Conservation (phyloP, 2,113 vertebrate genomes). For the Notothenia rossii region DNA sequence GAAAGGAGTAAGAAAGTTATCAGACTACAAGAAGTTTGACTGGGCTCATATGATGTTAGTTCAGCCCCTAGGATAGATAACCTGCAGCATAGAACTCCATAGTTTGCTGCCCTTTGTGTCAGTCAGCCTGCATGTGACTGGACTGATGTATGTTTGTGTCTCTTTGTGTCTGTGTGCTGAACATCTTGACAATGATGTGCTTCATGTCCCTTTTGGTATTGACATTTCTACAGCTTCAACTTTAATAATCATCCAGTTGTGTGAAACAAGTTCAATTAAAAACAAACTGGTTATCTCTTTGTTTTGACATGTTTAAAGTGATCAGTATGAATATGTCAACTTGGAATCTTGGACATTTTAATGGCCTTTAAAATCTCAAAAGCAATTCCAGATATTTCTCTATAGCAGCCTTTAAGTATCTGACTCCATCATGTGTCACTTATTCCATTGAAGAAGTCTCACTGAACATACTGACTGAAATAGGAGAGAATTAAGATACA, state of each 20-base stretch:
- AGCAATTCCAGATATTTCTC: background rate
- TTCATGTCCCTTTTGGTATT: background rate
- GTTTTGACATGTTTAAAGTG: background rate
- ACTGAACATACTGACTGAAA: constrained; percentile 26
- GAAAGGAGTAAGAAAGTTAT: background rate
- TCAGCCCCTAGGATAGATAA: constrained; percentile 21
- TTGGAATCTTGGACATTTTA: background rate
- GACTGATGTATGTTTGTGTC: constrained; percentile 21
- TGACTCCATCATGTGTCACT: background rate
- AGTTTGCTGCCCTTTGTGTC: constrained; percentile 57
- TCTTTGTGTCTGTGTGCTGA: constrained; percentile 14
- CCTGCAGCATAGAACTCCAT: constrained; percentile 42
- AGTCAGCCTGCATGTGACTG: constrained; percentile 76
- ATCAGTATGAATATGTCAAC: background rate
- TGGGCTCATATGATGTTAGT: constrained; percentile 42
- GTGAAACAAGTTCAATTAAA: background rate
- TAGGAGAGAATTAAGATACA: background rate
- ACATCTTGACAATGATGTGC: background rate
- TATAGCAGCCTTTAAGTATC: background rate
- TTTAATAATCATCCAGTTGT: background rate
- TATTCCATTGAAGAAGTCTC: background rate
- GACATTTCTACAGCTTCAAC: background rate
- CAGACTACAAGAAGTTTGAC: constrained; percentile 32
- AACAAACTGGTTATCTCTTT: background rate
- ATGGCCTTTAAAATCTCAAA: too few species aligned